These are phyloP conservation scores for Drosophila paramelanica DNA, from an alignment of 2,888 invertebrate species.

Conservation along the genomic window DNA sequence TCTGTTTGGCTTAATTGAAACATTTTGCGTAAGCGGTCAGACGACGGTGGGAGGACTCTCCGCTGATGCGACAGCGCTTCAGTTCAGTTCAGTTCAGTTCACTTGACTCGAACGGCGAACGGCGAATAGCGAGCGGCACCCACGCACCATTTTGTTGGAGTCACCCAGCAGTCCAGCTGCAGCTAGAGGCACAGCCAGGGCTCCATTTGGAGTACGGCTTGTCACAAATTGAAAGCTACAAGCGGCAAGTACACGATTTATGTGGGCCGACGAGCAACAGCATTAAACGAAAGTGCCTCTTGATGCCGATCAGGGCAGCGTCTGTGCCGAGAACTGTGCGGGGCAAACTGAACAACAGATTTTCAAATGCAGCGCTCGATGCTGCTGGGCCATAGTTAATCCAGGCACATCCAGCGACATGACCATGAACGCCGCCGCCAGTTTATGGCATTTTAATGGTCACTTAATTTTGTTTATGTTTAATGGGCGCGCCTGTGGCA, in stretches of 20 bases:
- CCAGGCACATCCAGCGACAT: slow-evolving; percentile 66
- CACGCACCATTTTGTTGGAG: slow-evolving; percentile 70
- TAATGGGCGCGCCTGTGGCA: slow-evolving; percentile 82
- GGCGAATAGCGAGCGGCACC: slow-evolving; percentile 42
- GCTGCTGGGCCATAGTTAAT: slow-evolving; percentile 46
- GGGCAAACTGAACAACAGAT: slow-evolving; percentile 20
- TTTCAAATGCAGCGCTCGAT: slow-evolving; percentile 50
- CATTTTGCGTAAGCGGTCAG: slow-evolving; percentile 78
- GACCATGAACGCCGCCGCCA: slow-evolving; percentile 82
- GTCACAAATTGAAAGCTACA: slow-evolving; percentile 81
- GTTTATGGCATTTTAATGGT: slow-evolving; percentile 85
- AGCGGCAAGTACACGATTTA: slow-evolving; percentile 81
- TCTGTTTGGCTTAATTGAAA: slow-evolving; percentile 70
- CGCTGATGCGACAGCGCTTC: slow-evolving; percentile 32
- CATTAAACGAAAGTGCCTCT: slow-evolving; percentile 59
- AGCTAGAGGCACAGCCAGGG: not conserved
- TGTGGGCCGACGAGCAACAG: slow-evolving; percentile 69
- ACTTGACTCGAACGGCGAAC: slow-evolving; percentile 14
- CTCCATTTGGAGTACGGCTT: slow-evolving; percentile 55
- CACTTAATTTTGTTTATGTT: slow-evolving; percentile 85
- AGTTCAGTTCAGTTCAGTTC: slow-evolving; percentile 40
- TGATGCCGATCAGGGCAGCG: slow-evolving; percentile 39
- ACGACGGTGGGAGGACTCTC: slow-evolving; percentile 47
- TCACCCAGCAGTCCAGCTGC: slow-evolving; percentile 24
- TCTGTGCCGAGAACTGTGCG: not conserved